phyloP scores from a whole-genome alignment of 2,113 vertebrate genomes.

The Archocentrus centrarchus region DNA sequence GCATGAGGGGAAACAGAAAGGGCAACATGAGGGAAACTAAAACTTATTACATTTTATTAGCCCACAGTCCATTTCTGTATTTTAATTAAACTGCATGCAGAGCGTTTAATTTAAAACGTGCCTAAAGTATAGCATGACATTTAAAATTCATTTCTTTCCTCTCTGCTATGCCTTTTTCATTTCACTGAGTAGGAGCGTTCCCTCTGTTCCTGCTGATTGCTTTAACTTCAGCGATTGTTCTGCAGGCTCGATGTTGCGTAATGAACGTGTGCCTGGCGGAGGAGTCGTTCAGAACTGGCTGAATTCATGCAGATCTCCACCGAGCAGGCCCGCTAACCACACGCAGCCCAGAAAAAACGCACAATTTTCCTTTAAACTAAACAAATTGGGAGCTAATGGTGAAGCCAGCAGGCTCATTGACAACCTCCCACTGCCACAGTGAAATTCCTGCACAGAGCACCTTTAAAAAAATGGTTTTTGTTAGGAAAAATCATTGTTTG shows the following conservation, averaged over 20 bases:
- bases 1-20: too few species aligned
- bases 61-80: accelerated
- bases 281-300: neutral
- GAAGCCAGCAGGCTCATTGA: neutral
- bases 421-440: neutral
- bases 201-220: neutral
- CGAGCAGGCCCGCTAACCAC: neutral
- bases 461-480: neutral
- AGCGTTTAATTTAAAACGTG: neutral
- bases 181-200: neutral
- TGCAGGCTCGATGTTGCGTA: neutral
- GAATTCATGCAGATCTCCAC: neutral
- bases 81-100: neutral
- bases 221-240: neutral
- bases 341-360: neutral
- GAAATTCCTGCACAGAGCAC: neutral
- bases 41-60: neutral
- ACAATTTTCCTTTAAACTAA: neutral
- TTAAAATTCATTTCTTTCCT: neutral
- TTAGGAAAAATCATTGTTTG: neutral
- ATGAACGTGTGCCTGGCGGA: neutral
- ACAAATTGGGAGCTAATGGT: neutral
- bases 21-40: too few species aligned
- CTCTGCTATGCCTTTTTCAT: neutral
- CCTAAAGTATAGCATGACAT: neutral